A percentile compares a stretch with the other conserved stretches of the same genome.
phyloP scores from a whole-genome alignment of 2,888 invertebrate species.

The Tiliacea aurago region DNA sequence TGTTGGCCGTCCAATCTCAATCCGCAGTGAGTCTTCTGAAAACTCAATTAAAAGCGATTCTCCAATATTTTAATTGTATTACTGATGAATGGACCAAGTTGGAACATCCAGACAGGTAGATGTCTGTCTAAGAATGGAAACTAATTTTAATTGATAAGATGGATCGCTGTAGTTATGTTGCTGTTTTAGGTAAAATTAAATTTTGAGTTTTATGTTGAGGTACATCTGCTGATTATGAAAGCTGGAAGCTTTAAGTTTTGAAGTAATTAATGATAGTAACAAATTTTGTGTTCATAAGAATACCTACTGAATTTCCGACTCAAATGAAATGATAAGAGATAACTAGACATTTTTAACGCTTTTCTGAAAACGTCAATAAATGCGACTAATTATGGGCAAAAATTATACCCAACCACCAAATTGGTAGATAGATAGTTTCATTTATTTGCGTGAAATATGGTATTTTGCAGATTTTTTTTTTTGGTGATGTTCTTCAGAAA shows the following conservation, averaged over 20 bases:
- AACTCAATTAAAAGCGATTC: conserved; percentile 76
- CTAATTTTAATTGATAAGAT: conserved; percentile 58
- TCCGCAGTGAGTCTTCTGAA: conserved; percentile 59
- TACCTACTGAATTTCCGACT: not conserved
- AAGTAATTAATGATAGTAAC: not conserved
- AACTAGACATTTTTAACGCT: too few species aligned
- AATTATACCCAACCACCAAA: too few species aligned
- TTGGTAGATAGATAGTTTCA: too few species aligned
- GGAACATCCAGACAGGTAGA: conserved; percentile 56
- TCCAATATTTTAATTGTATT: conserved; percentile 75
- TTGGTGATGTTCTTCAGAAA: too few species aligned
- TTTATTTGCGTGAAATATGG: too few species aligned
- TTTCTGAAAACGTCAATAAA: not conserved
- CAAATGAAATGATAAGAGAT: not conserved
- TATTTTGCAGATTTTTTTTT: too few species aligned
- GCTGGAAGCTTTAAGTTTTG: not conserved
- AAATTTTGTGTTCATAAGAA: not conserved
- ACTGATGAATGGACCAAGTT: conserved; percentile 74
- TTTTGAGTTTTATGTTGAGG: conserved; percentile 17
- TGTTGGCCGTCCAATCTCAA: conserved; percentile 46
- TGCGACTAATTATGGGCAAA: not conserved
- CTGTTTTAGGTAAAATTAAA: conserved; percentile 8
- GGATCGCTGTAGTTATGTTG: conserved; percentile 38
- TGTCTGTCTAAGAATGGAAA: conserved; percentile 40
- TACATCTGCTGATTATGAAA: conserved; percentile 5